Conservation (phyloP, 2,888 invertebrate species). For the Rhagophthalmus giganteus region DNA sequence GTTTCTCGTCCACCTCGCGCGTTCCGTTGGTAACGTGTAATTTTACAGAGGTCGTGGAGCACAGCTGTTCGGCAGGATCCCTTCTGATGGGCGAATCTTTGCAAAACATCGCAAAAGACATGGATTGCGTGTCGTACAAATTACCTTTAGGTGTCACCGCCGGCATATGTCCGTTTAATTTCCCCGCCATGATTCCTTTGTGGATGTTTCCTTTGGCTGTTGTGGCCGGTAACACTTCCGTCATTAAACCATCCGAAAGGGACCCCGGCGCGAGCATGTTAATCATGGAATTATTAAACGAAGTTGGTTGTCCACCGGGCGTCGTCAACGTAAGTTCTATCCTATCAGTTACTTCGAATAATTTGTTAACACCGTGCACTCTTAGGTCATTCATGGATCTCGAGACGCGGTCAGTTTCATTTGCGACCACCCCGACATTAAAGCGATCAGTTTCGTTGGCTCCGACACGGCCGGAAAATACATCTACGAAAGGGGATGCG, state of each 20-base stretch:
- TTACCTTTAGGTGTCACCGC: slow-evolving; percentile 91
- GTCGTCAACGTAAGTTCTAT: slow-evolving; percentile 75
- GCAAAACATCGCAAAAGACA: slow-evolving; percentile 84
- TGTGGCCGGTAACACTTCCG: slow-evolving; percentile 92
- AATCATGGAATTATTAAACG: slow-evolving; percentile 87
- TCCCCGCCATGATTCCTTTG: slow-evolving; percentile 99
- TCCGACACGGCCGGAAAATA: slow-evolving; percentile 95
- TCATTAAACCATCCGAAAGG: slow-evolving; percentile 96
- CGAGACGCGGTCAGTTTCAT: slow-evolving; percentile 96
- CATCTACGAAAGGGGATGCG: slow-evolving; percentile 90
- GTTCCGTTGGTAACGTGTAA: too few species aligned
- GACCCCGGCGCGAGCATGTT: slow-evolving; percentile 97
- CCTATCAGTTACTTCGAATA: neutral
- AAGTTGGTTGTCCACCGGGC: slow-evolving; percentile 96
- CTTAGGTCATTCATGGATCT: slow-evolving; percentile 86
- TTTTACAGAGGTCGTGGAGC: slow-evolving; percentile 91
- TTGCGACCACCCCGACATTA: slow-evolving; percentile 94
- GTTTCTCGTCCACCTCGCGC: too few species aligned
- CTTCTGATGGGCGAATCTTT: slow-evolving; percentile 93
- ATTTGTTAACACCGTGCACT: too few species aligned
- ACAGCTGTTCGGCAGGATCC: slow-evolving; percentile 90
- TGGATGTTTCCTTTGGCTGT: slow-evolving; percentile 91
- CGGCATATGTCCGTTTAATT: slow-evolving; percentile 98
- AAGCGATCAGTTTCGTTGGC: slow-evolving; percentile 97
- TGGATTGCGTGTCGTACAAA: slow-evolving; percentile 94